Evolutionary conservation across 2,113 vertebrate genomes (phyloP), one percentile per base, ranked within the genome.

Genomic region (Atrichornis clamosus): DNA sequence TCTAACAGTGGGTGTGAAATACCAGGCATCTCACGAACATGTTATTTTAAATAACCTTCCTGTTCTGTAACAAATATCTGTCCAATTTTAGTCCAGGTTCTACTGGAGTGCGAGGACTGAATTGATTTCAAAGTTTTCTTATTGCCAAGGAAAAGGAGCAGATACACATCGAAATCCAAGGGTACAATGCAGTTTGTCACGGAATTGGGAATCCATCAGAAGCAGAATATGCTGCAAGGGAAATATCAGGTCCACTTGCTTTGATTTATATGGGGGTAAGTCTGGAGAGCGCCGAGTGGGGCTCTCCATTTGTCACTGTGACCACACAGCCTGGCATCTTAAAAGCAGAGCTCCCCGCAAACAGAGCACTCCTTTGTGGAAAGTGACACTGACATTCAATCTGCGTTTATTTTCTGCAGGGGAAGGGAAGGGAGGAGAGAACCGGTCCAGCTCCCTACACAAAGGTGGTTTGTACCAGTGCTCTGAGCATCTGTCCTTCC

Each of bases 331-430:
- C 93, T 93, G 96, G 92, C 95, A 81, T 84, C 90, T 96, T 94
- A 93, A 95, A 94, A 96, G 90, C 85, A 75, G 93, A 86, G 56
- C 87, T 84, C 59, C 35, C 64, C 21, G 95, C 95, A 96, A 94
- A 94, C 93, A 94, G 92, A 96, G 90, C 83, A 46, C 83, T 81
- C 56, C 90, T 88, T 81, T 90, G 95, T 70, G 73, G 67, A 78
- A 55, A 92, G 92, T 94, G 95, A 96, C 95, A 95, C 63, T 93
- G 88, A 92, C 92, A 88, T 90, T 95, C 93, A 94, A 95, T 97
- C 95, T 88, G 14, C 76, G 94, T 90, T 95, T 95, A 63, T 96
- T 94, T 93, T 91, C 86, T 67, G 68, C 72, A 59, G 35, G 46
- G 39, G 44, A 85, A 91, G 63, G 59, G 41, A 55, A 53, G n/a